A percentile compares a stretch with the other conserved stretches of the same genome.
Conservation (phyloP, 2,888 invertebrate genomes). For the Caenorhabditis sp. region DNA sequence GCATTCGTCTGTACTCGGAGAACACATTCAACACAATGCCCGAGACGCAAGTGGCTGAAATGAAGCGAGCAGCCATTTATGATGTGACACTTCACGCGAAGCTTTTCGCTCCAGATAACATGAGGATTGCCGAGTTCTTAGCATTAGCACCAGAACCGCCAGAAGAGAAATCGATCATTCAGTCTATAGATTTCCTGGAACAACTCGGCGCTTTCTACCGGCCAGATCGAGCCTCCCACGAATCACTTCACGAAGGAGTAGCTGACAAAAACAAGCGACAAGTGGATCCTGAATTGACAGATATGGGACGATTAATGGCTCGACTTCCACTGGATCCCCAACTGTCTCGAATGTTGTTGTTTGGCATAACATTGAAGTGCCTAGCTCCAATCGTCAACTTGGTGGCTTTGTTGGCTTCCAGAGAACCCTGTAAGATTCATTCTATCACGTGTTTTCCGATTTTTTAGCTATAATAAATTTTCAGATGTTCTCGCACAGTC, state of each 20-base stretch:
- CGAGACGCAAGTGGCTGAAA: slow-evolving; percentile 91
- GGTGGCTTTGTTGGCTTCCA: slow-evolving; percentile 90
- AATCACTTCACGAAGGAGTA: background rate
- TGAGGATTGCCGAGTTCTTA: slow-evolving; percentile 91
- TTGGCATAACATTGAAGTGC: slow-evolving; percentile 93
- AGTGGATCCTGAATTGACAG: slow-evolving; percentile 78
- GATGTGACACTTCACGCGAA: slow-evolving; percentile 88
- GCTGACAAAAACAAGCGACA: background rate
- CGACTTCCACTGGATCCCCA: slow-evolving; percentile 94
- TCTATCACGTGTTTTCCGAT: background rate
- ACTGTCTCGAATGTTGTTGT: slow-evolving; percentile 91
- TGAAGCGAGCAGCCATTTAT: slow-evolving; percentile 92
- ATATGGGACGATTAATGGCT: slow-evolving; percentile 87
- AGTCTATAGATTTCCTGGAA: slow-evolving; percentile 87
- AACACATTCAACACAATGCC: slow-evolving; percentile 88
- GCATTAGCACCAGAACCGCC: slow-evolving; percentile 92
- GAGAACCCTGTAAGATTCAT: slow-evolving; percentile 86
- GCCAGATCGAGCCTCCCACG: slow-evolving; percentile 14
- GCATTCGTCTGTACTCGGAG: slow-evolving; percentile 92
- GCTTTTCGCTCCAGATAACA: slow-evolving; percentile 89
- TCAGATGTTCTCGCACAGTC: slow-evolving; percentile 83
- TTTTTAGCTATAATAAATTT: slow-evolving; percentile 70
- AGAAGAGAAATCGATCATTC: slow-evolving; percentile 88
- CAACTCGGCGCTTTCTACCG: slow-evolving; percentile 79
- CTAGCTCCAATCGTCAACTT: slow-evolving; percentile 94